Conservation (phyloP, 2,888 invertebrate genomes). For the Mantis religiosa region DNA sequence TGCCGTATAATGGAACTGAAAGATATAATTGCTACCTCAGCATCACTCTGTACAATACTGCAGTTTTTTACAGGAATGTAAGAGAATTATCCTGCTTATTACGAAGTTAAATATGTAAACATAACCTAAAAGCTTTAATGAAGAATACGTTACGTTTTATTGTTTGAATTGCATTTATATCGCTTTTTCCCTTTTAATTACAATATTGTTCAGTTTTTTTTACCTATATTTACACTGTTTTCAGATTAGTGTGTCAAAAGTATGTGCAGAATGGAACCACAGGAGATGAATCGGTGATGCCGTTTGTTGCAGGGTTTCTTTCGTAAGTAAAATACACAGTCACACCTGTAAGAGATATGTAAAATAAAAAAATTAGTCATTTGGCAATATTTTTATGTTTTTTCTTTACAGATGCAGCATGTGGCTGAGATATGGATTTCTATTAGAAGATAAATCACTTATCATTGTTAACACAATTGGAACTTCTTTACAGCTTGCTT, state of each 20-base stretch:
- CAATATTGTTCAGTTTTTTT: too few relatives aligned
- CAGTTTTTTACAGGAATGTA: slow-evolving; percentile 85
- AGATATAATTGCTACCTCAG: slow-evolving; percentile 52
- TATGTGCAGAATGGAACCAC: slow-evolving; percentile 70
- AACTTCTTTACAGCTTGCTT: slow-evolving; percentile 62
- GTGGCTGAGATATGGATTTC: slow-evolving; percentile 76
- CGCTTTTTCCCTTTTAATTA: too few relatives aligned
- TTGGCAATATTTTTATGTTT: slow-evolving; percentile 19
- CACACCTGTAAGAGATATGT: neutral
- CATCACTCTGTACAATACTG: slow-evolving; percentile 72
- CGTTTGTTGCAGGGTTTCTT: slow-evolving; percentile 72
- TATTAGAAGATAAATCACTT: slow-evolving; percentile 67
- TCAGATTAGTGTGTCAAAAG: slow-evolving; percentile 71
- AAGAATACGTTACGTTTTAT: too few relatives aligned
- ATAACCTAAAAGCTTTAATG: neutral
- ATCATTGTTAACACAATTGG: slow-evolving; percentile 74
- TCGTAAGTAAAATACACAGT: slow-evolving; percentile 54
- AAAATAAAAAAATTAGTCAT: neutral
- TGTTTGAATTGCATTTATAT: too few relatives aligned
- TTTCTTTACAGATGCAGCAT: slow-evolving; percentile 67
- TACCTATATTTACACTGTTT: slow-evolving; percentile 38
- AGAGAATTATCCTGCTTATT: slow-evolving; percentile 43
- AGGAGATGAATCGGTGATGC: slow-evolving; percentile 69
- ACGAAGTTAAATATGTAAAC: neutral
- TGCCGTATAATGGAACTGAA: slow-evolving; percentile 36